phyloP scores from a whole-genome alignment of 2,888 invertebrate species.

The Dynastes grantii region DNA sequence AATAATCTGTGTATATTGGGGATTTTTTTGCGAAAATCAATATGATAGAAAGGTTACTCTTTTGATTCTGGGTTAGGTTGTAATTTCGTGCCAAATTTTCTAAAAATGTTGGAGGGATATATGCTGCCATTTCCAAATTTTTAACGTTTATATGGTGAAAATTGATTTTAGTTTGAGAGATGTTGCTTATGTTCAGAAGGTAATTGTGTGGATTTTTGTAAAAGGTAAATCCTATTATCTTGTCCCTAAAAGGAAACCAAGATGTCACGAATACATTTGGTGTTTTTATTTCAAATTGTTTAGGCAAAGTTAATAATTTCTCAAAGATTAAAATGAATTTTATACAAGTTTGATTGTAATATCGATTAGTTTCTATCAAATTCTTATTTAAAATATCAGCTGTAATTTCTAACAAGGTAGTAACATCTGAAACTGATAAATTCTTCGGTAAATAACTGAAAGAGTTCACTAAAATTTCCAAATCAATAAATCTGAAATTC shows the following conservation, averaged over 20 bases:
- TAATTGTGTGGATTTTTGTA: neutral
- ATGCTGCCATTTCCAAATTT: conserved; percentile 9
- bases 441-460: conserved; percentile 3
- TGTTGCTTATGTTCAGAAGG: neutral
- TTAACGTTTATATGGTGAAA: neutral
- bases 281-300: too few relatives aligned
- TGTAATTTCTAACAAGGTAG: neutral
- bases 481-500: conserved; percentile 1
- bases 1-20: conserved; percentile 16
- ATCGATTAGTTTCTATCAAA: neutral
- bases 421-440: neutral
- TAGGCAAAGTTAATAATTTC: neutral
- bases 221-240: neutral
- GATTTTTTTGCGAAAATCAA: neutral
- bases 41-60: neutral
- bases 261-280: neutral
- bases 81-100: neutral
- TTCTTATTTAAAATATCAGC: neutral
- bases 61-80: neutral
- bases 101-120: neutral
- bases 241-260: neutral
- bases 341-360: neutral
- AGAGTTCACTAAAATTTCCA: conserved; percentile 4
- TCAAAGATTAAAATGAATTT: neutral
- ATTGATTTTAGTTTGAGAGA: neutral